phyloP scores from a whole-genome alignment of 2,113 vertebrate species.

The Oncorhynchus keta region DNA sequence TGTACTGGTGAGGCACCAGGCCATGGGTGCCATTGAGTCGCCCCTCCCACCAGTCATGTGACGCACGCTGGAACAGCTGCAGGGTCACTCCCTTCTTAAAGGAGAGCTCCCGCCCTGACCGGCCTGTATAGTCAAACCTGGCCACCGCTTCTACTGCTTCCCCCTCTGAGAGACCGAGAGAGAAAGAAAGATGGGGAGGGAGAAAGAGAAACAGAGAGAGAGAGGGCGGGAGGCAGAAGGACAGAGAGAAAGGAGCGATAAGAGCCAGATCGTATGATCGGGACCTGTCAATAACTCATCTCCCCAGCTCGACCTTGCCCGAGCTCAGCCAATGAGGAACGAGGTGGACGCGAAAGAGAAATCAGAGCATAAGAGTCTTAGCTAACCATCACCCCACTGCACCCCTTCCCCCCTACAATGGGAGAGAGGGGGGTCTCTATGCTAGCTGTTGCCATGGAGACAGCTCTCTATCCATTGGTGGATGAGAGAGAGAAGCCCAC shows the following conservation, averaged over 20 bases:
- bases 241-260: constrained; percentile 8
- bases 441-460: constrained; percentile 66
- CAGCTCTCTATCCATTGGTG: constrained; percentile 40
- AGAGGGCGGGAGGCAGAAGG: background rate
- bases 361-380: constrained; percentile 8
- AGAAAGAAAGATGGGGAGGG: background rate
- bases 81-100: constrained; percentile 96
- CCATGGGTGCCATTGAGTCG: constrained; percentile 88
- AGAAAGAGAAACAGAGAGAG: background rate
- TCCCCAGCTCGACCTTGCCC: constrained; percentile 16
- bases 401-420: background rate
- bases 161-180: constrained; percentile 76
- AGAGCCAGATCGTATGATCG: constrained; percentile 31
- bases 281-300: constrained; percentile 47
- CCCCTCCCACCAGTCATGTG: constrained; percentile 99
- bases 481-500: constrained; percentile 25
- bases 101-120: constrained; percentile 91
- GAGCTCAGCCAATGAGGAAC: constrained; percentile 38
- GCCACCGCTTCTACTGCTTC: constrained; percentile 95
- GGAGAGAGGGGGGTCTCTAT: constrained; percentile 51
- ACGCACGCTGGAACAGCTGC: constrained; percentile 92
- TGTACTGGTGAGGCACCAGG: constrained; percentile 97
- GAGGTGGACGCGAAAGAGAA: background rate
- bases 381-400: constrained; percentile 26
- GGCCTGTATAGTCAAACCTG: constrained; percentile 93